Conservation (phyloP, 2,888 invertebrate genomes). For the Mycalesis mineus region DNA sequence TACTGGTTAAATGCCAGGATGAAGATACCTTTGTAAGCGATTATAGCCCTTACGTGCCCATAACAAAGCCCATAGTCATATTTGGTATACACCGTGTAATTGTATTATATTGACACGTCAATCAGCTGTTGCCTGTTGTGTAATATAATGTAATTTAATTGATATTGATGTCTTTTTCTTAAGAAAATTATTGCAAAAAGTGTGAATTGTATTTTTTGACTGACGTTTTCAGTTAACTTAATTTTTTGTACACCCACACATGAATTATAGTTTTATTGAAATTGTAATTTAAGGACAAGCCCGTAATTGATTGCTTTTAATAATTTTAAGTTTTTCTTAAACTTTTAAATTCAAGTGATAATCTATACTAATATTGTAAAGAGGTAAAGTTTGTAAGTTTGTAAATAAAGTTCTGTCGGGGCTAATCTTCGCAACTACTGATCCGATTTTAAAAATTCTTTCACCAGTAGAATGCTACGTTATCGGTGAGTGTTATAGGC, state of each 20-base stretch:
- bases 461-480: too few relatives aligned
- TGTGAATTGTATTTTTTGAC: constrained; percentile 1
- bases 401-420: too few relatives aligned
- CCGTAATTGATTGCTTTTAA: not conserved
- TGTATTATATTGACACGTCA: constrained; percentile 13
- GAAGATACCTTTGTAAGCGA: constrained; percentile 5
- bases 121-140: constrained; percentile 6
- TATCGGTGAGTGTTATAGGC: too few relatives aligned
- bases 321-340: not conserved
- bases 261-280: not conserved
- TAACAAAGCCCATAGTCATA: not conserved
- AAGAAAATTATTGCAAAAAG: not conserved
- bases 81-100: not conserved
- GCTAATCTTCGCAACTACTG: too few relatives aligned
- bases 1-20: constrained; percentile 10
- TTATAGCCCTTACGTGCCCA: constrained; percentile 4
- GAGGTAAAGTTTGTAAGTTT: too few relatives aligned
- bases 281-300: not conserved
- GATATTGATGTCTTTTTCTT: constrained; percentile 15
- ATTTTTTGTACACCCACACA: not conserved
- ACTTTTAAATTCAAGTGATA: not conserved
- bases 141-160: constrained; percentile 11
- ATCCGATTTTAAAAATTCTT: too few relatives aligned
- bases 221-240: constrained; percentile 2
- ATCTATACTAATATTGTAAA: too few relatives aligned